Evolutionary conservation across 2,113 vertebrate species (phyloP), one percentile per base, ranked within the genome.

Genomic region (Pluvianellus socialis): DNA sequence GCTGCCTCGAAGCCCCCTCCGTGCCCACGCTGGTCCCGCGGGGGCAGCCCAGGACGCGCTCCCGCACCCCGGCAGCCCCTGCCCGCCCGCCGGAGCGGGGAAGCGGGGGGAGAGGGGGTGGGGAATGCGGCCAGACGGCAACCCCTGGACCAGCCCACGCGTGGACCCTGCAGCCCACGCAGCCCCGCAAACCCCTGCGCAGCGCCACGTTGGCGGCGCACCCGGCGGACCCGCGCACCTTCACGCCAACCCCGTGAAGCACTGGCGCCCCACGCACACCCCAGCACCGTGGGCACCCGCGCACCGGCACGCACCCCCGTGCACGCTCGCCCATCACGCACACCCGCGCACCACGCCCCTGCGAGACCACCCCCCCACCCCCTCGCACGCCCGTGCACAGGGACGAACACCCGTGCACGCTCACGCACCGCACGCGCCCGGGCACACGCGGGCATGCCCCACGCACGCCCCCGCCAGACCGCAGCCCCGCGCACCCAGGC

Each of bases 51-150:
- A 6, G 38, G 20, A 53, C 19, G 14, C 1, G 1, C 22, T 12
- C n/a, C 40, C 35, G 12, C 49, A 15, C 2, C 2, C n/a, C 30
- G 7, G 33, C 6, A 11, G 50, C 26, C 44, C 32, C 38, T 12
- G 35, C 30, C 22, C 49, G 35, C 40, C n/a, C 35, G 66, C 40
- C 17, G 10, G 47, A 40, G 45, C n/a, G 38, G 38, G 38, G 38
- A 5, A 32, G 4, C 1, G 14, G 8, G 8, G 20, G 47, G 47
- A 21, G 12, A 47, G 21, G 21, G 7, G 42, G 3, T 1, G 27
- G 8, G 11, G 16, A 14, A 33, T 12, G 45, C 7, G 6, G 52
- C 8, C 30, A 7, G 52, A 4, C 26, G 32, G 62, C 18, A 8
- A 17, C 2, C 7, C n/a, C 19, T 5, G 32, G 32, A 27, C 8